Base-by-base conservation (phyloP, 1,140 invertebrate genomes). In the Vanessa tameamea region DNA sequence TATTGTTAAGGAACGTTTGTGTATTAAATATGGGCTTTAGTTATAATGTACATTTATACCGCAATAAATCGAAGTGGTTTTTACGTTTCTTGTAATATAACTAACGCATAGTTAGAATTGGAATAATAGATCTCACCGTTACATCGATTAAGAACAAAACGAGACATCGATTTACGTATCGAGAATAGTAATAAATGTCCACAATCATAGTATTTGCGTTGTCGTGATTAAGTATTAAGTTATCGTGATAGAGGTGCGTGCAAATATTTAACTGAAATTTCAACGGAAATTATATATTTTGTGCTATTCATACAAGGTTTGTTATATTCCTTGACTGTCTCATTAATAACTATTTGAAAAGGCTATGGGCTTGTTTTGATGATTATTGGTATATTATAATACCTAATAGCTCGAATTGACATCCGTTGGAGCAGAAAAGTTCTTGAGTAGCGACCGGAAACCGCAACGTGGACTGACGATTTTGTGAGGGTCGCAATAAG, bases 81-180 rank as follows among this genome's bases (percentile, higher is more conserved):
- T 51, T 7, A 51, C 12, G 48, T 51, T 51, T 15, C 48, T 51
- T 51, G 9, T 51, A 51, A 6, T 51, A 51, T 14, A 15, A 51
- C 13, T 64, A 64, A 64, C 37, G 37, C 15, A 6, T 67, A 14
- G 50, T 67, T 69, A 13, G n/a, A 72, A 59, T 51, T 51, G 51
- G 66, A 68, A 69, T 61, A 68, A 43, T 48, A 64, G 72, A 69
- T 26, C 57, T 12, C 61, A 64, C 76, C 76, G 76, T 75, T 78
- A 78, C 72, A 61, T 65, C 76, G 72, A 78, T 78, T 78, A 78
- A 66, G 76, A 72, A 48, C 75, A 69, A 68, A 68, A 69, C 71
- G 75, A 76, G 69, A 72, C 55, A 64, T 70, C 73, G 65, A 75
- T 71, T 72, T 66, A 59, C 73, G 26, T 61, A 37, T 37, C 12